Evolutionary conservation across 2,113 vertebrate genomes (phyloP).

Genomic region (Fulmarus glacialis): DNA sequence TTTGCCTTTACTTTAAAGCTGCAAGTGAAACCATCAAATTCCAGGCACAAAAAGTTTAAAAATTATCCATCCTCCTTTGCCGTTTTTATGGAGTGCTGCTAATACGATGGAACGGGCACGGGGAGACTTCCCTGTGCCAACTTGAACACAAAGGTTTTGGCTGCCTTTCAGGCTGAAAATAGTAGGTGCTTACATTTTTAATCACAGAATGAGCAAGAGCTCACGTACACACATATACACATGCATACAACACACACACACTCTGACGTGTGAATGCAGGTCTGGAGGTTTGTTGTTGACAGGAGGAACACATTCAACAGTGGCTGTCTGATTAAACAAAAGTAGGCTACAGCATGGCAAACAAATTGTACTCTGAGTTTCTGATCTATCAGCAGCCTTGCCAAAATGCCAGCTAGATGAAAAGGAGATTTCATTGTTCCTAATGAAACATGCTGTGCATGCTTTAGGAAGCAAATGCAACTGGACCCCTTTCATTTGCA

Average conservation of each 20-base stretch:
- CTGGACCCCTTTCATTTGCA: background rate
- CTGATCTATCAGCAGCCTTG: slow-evolving; percentile 53
- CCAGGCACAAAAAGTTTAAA: background rate
- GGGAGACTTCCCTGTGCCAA: slow-evolving; percentile 43
- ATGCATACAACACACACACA: background rate
- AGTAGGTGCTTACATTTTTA: slow-evolving; percentile 78
- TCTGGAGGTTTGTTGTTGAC: slow-evolving; percentile 45
- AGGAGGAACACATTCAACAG: slow-evolving; percentile 33
- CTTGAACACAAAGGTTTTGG: slow-evolving; percentile 67
- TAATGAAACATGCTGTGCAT: slow-evolving; percentile 57
- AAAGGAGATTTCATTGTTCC: slow-evolving; percentile 66
- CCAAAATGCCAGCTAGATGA: slow-evolving; percentile 53
- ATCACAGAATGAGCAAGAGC: slow-evolving; percentile 72
- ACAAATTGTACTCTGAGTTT: slow-evolving; percentile 38
- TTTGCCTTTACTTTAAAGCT: background rate
- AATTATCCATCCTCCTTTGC: background rate
- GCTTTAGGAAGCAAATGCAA: slow-evolving; percentile 34
- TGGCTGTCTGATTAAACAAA: slow-evolving; percentile 52
- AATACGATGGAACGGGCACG: background rate
- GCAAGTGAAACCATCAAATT: background rate
- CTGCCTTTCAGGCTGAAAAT: slow-evolving; percentile 80
- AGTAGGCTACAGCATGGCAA: slow-evolving; percentile 42
- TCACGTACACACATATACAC: slow-evolving; percentile 72
- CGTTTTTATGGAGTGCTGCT: background rate
- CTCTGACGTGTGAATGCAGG: slow-evolving; percentile 16